These are phyloP conservation scores for Pantherophis alleghaniensis DNA, from an alignment of 2,797 vertebrate genomes.

Conservation along the genomic window DNA sequence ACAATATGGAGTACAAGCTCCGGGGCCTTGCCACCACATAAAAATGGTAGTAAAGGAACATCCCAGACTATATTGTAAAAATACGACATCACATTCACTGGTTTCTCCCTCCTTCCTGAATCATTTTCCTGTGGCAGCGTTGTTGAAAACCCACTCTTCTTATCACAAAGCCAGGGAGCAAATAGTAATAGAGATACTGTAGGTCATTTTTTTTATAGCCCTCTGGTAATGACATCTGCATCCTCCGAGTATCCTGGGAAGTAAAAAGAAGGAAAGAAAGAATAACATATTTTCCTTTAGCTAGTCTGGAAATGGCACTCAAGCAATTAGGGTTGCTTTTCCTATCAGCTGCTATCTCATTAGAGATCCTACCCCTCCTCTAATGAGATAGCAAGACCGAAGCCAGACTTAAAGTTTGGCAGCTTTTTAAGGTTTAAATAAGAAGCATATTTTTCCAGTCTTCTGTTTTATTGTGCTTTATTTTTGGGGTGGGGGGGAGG, in stretches of 20 bases:
- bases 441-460: not conserved
- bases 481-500: not conserved
- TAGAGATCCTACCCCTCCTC: not conserved
- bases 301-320: not conserved
- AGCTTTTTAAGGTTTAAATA: not conserved
- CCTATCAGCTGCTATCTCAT: not conserved
- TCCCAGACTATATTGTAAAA: conserved; percentile 2
- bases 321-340: not conserved
- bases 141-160: not conserved
- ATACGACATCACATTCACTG: conserved; percentile 4
- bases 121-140: not conserved
- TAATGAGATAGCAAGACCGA: not conserved
- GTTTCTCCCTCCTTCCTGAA: not conserved
- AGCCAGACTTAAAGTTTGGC: not conserved
- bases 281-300: not conserved
- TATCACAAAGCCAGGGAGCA: not conserved
- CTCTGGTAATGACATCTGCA: not conserved
- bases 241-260: not conserved
- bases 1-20: conserved; percentile 32
- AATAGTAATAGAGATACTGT: not conserved
- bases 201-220: not conserved
- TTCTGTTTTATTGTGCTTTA: not conserved
- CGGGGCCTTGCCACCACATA: conserved; percentile 23
- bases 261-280: not conserved
- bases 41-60: conserved; percentile 28